Base-by-base conservation (phyloP, 2,888 invertebrate species). In the Oscheius sp. region DNA sequence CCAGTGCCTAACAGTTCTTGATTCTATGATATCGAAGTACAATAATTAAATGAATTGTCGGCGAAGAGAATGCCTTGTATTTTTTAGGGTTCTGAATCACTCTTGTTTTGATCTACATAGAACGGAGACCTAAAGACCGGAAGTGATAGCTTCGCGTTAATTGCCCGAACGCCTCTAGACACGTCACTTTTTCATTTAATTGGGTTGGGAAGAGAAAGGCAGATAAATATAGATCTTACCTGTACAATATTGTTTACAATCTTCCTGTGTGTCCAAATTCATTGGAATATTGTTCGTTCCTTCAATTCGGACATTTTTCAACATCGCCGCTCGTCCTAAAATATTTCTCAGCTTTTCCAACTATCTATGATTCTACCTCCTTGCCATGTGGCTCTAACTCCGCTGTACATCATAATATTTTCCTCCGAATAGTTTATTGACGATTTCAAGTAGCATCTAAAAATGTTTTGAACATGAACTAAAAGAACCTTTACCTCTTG, bases 381-480 rank as follows among this genome's bases (percentile, higher is more conserved):
- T 50, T 52, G 39, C 25, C 27, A 29, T 52, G 83, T 84, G 6
- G 84, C 81, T 61, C 81, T 84, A 17, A 84, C 65, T 3, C 84
- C 84, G 58, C 81, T 82, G 25, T 80, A 81, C 65, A 78, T 76
- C 1, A 69, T 66, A 10, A 52, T 64, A 42, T 78, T 74, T 42
- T 82, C 81, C n/a, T 72, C 72, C 8, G 82, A 83, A 50, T 79
- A 73, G 39, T 81, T 79, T 57, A 84, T 84, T 0, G 84, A 81
- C 27, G 79, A 78, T 63, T 84, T 84, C 68, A 84, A 69, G 63
- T 72, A 84, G 65, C 84, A 84, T 33, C 77, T 76, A 46, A 34
- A 66, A 57, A 39, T 5, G 4, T 12, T 39, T 17, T 57, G 3
- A 8, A 8, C 2, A 33, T 27, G n/a, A 31, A 2, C 3, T 15